These are phyloP conservation scores for Glomeris marginata DNA, from an alignment of 2,888 invertebrate species.

Conservation along the genomic window DNA sequence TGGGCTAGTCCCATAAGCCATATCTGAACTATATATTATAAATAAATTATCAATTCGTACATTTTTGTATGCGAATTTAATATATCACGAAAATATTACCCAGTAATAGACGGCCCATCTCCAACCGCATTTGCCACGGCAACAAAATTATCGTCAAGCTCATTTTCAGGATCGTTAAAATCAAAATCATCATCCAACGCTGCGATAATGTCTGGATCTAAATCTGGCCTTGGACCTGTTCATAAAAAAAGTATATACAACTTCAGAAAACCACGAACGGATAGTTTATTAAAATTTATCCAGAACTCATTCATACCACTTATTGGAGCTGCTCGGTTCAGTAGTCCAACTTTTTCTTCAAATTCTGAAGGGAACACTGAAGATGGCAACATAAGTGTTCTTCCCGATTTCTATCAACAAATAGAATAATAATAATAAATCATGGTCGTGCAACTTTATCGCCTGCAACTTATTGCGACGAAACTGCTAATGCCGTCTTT, in stretches of 20 bases:
- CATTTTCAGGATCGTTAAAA: constrained; percentile 62
- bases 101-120: constrained; percentile 19
- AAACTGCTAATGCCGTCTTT: too few species aligned
- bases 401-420: constrained; percentile 26
- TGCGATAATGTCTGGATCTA: constrained; percentile 85
- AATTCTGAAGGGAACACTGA: constrained; percentile 75
- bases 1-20: constrained; percentile 17
- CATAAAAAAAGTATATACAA: constrained; percentile 4
- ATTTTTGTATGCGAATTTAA: too few species aligned
- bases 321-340: constrained; percentile 63
- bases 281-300: background rate
- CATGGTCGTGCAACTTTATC: too few species aligned
- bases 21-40: background rate
- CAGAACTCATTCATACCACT: constrained; percentile 34
- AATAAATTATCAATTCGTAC: too few species aligned
- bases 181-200: constrained; percentile 88
- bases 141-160: constrained; percentile 85
- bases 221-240: constrained; percentile 35
- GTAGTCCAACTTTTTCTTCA: constrained; percentile 67
- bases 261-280: background rate
- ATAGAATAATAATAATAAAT: too few species aligned
- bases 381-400: constrained; percentile 50
- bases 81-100: too few species aligned
- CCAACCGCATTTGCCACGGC: constrained; percentile 49
- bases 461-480: too few species aligned